These are phyloP conservation scores for Athripsodes cinereus DNA, from an alignment of 2,888 invertebrate species.

Conservation along the genomic window DNA sequence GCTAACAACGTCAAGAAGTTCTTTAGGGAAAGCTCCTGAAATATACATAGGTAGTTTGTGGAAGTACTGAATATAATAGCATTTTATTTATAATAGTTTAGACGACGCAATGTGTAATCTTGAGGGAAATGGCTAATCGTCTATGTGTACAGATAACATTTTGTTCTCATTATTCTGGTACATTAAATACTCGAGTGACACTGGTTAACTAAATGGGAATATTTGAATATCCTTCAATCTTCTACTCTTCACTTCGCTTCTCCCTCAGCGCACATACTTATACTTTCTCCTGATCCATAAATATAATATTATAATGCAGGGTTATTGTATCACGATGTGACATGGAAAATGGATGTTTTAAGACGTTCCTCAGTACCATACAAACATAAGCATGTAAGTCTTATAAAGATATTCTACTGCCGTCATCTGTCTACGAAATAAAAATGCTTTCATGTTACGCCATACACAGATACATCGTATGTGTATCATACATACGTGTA, in stretches of 20 bases:
- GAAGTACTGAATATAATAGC: too few relatives aligned
- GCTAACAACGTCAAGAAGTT: too few relatives aligned
- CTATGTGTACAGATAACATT: neutral
- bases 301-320: neutral
- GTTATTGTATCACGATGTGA: neutral
- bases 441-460: too few relatives aligned
- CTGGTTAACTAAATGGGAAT: neutral
- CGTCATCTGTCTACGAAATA: too few relatives aligned
- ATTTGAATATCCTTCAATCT: slow-evolving; percentile 1
- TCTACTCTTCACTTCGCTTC: neutral
- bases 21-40: too few relatives aligned
- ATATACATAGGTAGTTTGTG: too few relatives aligned
- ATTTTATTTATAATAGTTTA: too few relatives aligned
- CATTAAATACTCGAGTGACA: neutral
- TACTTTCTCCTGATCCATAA: neutral
- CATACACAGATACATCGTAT: too few relatives aligned
- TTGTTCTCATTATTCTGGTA: neutral
- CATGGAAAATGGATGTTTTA: neutral
- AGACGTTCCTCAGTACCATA: neutral
- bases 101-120: neutral
- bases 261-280: neutral
- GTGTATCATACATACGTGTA: too few relatives aligned
- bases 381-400: too few relatives aligned
- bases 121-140: neutral
- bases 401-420: neutral